Evolutionary conservation across 2,888 invertebrate species (phyloP).

Genomic region (Macropis europaea): DNA sequence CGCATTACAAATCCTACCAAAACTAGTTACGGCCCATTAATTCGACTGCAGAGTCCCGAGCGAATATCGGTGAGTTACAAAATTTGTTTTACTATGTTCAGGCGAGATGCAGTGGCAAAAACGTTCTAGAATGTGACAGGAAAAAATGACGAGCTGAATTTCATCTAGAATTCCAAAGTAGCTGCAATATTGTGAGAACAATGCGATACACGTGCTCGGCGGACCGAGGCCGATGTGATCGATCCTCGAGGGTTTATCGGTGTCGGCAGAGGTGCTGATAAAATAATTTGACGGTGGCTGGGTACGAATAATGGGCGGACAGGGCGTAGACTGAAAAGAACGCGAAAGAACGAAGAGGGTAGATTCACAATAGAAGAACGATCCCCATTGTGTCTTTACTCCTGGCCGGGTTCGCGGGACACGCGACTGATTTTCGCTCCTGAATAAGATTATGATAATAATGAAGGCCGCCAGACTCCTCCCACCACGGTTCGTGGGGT

Average conservation of each 20-base stretch:
- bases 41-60: too few species aligned
- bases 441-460: slow-evolving; percentile 79
- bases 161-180: background rate
- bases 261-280: slow-evolving; percentile 51
- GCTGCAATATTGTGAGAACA: slow-evolving; percentile 15
- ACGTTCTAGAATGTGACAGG: too few species aligned
- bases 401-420: slow-evolving; percentile 57
- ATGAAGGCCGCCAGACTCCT: slow-evolving; percentile 58
- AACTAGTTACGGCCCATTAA: too few species aligned
- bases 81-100: background rate
- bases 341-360: slow-evolving; percentile 48
- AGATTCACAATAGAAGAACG: slow-evolving; percentile 65
- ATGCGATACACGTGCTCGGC: slow-evolving; percentile 22
- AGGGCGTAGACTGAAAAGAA: slow-evolving; percentile 44
- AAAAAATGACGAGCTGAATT: background rate
- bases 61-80: too few species aligned
- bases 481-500: slow-evolving; percentile 33
- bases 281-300: slow-evolving; percentile 64
- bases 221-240: slow-evolving; percentile 45
- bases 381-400: slow-evolving; percentile 66
- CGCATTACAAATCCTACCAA: too few species aligned
- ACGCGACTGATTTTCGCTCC: slow-evolving; percentile 74
- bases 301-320: slow-evolving; percentile 52
- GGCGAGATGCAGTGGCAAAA: background rate
- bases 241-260: slow-evolving; percentile 55